These are phyloP conservation scores for Brachionichthys hirsutus DNA, from an alignment of 2,113 vertebrate genomes.

Conservation along the genomic window DNA sequence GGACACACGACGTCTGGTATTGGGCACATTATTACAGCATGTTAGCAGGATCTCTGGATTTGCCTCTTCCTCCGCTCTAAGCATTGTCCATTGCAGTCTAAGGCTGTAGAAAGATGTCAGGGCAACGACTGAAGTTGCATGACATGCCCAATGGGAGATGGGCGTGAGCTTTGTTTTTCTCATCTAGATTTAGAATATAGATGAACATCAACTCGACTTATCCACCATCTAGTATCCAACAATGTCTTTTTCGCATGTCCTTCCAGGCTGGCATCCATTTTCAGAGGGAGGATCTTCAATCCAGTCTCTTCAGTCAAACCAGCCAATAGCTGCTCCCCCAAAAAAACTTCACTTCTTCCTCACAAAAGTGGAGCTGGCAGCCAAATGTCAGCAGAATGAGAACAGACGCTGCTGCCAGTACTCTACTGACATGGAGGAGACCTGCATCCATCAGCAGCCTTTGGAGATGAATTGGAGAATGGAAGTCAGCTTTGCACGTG, in stretches of 20 bases:
- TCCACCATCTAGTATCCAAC: conserved; percentile 58
- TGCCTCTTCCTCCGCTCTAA: neutral
- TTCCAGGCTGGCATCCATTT: conserved; percentile 31
- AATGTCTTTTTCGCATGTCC: conserved; percentile 45
- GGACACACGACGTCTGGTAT: conserved; percentile 34
- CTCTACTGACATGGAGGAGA: too few relatives aligned
- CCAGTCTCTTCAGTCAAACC: too few relatives aligned
- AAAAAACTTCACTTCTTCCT: conserved; percentile 4
- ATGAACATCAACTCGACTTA: conserved; percentile 1
- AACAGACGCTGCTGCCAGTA: conserved; percentile 1
- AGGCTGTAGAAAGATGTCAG: neutral
- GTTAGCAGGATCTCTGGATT: conserved; percentile 1
- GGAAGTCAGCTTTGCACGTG: neutral
- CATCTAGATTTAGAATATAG: too few relatives aligned
- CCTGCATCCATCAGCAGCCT: neutral
- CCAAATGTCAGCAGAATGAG: neutral
- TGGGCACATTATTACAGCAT: conserved; percentile 15
- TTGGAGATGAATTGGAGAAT: neutral
- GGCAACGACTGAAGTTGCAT: neutral
- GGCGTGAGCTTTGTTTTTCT: neutral
- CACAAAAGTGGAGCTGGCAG: conserved; percentile 7
- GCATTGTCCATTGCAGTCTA: neutral
- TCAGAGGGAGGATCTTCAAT: conserved; percentile 18
- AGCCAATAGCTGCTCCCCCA: conserved; percentile 18
- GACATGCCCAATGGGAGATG: neutral